phyloP scores from a whole-genome alignment of 2,113 vertebrate species.

The Xyrauchen texanus region DNA sequence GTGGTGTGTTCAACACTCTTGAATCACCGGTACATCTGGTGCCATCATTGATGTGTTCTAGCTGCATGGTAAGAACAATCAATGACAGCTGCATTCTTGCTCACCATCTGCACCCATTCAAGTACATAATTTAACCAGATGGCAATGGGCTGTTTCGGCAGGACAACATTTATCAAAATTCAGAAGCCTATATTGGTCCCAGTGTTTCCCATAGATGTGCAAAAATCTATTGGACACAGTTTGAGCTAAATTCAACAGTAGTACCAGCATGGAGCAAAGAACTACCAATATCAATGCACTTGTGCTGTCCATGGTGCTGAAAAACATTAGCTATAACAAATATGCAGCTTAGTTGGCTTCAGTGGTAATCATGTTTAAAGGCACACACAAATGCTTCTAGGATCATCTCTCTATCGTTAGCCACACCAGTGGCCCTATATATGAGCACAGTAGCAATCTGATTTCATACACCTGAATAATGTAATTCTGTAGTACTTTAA shows the following conservation, averaged over 20 bases:
- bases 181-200: not conserved
- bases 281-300: not conserved
- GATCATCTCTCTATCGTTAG: not conserved
- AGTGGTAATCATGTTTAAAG: not conserved
- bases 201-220: not conserved
- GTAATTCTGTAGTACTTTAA: not conserved
- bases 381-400: not conserved
- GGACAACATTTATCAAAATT: not conserved
- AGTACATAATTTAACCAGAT: not conserved
- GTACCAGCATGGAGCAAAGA: not conserved
- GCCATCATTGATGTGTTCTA: not conserved
- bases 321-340: not conserved
- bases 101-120: not conserved
- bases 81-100: not conserved
- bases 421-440: not conserved
- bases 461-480: not conserved
- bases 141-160: not conserved
- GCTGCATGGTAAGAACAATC: not conserved
- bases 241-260: not conserved
- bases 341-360: not conserved
- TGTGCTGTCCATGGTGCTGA: conserved; percentile 24
- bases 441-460: not conserved
- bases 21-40: not conserved
- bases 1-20: not conserved
- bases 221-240: not conserved